phyloP scores from a whole-genome alignment of 1,140 invertebrate species.

The Caenorhabditis elegans region DNA sequence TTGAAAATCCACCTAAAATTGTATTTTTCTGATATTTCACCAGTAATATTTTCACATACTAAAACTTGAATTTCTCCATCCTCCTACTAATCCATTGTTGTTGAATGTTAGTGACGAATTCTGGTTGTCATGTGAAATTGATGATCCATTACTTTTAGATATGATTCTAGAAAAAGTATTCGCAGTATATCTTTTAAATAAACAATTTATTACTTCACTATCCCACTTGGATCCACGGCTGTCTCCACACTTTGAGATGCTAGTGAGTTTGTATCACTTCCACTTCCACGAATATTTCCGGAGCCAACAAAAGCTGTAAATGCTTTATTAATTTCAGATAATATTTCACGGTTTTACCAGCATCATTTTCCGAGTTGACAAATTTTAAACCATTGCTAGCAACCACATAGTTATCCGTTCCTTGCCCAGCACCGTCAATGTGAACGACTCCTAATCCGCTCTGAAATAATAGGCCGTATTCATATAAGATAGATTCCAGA shows the following conservation, averaged over 20 bases:
- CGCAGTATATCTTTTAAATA: too few species aligned
- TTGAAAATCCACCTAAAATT: background rate
- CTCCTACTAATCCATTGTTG: constrained; percentile 11
- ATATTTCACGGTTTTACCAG: background rate
- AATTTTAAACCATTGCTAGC: background rate
- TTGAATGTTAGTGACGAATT: background rate
- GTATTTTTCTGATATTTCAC: too few species aligned
- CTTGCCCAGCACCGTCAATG: background rate
- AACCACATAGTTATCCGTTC: background rate
- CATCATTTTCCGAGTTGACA: constrained; percentile 2
- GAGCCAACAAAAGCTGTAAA: background rate
- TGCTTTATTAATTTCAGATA: too few species aligned
- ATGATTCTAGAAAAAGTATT: background rate
- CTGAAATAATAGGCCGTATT: background rate
- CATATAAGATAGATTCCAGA: too few species aligned
- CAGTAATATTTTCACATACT: background rate
- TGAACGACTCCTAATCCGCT: background rate
- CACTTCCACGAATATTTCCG: background rate
- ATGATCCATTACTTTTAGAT: background rate
- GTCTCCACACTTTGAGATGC: background rate
- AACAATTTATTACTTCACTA: background rate
- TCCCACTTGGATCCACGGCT: constrained; percentile 3
- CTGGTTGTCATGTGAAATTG: background rate
- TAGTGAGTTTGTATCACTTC: background rate
- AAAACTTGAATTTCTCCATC: constrained; percentile 2